Evolutionary conservation across 2,797 vertebrate genomes (phyloP).

Genomic region (Mormyrus hasselquistii): DNA sequence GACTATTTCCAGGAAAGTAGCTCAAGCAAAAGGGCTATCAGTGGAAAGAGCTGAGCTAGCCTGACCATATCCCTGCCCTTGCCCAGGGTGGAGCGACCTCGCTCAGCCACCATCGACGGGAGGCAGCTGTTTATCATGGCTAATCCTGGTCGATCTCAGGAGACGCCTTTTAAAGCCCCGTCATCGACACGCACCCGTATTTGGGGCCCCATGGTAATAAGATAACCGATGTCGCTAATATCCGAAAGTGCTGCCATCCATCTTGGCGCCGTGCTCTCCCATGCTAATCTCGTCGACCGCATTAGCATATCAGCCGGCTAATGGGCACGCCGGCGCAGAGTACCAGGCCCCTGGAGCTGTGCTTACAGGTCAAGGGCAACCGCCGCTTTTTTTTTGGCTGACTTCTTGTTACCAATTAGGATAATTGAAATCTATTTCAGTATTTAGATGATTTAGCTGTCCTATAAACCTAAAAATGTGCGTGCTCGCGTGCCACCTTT

Average conservation of each 20-base stretch:
- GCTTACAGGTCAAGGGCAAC: not conserved
- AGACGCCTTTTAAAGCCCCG: slow-evolving; percentile 37
- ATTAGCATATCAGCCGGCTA: slow-evolving; percentile 48
- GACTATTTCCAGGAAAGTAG: not conserved
- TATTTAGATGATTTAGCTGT: slow-evolving; percentile 14
- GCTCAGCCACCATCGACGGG: not conserved
- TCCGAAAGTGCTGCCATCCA: slow-evolving; percentile 49
- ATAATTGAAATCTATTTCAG: slow-evolving; percentile 18
- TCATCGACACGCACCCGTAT: slow-evolving; percentile 32
- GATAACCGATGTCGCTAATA: slow-evolving; percentile 45
- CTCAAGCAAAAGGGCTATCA: not conserved
- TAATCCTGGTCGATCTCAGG: slow-evolving; percentile 38
- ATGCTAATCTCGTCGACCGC: slow-evolving; percentile 38
- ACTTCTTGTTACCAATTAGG: slow-evolving; percentile 1
- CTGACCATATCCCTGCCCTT: not conserved
- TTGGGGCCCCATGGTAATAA: slow-evolving; percentile 31
- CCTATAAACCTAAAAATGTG: slow-evolving; percentile 19
- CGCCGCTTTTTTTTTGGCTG: slow-evolving; percentile 3
- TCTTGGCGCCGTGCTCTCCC: slow-evolving; percentile 53
- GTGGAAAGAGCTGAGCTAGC: not conserved
- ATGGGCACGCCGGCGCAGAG: not conserved
- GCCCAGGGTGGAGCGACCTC: slow-evolving; percentile 4
- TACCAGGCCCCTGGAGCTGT: not conserved
- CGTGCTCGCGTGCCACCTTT: not conserved
- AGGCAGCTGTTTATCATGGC: slow-evolving; percentile 29